A percentile compares a stretch with the other conserved stretches of the same genome.
phyloP scores from a whole-genome alignment of 2,113 vertebrate genomes.

The Dipodomys ordii region DNA sequence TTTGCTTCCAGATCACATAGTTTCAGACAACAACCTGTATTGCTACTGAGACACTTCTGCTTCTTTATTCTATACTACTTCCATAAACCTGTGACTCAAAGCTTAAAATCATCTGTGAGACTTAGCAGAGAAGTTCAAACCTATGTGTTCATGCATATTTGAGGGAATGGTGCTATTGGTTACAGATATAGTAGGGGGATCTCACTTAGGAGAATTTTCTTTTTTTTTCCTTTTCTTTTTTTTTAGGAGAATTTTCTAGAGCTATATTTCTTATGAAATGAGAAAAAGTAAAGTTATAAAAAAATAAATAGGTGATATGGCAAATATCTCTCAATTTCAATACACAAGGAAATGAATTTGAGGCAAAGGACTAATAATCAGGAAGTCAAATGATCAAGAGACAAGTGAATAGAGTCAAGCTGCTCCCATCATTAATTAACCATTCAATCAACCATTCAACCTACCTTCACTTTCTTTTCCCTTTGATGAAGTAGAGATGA shows the following conservation, averaged over 20 bases:
- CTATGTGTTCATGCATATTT: not conserved
- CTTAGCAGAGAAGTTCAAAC: not conserved
- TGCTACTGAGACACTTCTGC: not conserved
- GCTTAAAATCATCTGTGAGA: not conserved
- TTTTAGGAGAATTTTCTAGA: not conserved
- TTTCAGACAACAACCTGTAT: not conserved
- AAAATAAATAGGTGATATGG: constrained; percentile 11
- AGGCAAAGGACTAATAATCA: not conserved
- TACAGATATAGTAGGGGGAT: not conserved
- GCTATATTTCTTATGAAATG: not conserved
- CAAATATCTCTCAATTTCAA: constrained; percentile 4
- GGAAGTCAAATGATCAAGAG: constrained; percentile 16
- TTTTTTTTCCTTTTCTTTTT: not conserved
- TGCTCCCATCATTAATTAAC: no score
- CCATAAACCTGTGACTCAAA: not conserved
- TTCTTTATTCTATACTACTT: not conserved
- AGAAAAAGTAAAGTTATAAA: not conserved
- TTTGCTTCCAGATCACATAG: not conserved
- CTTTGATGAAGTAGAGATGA: not conserved
- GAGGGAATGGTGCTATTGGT: not conserved
- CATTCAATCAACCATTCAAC: not conserved
- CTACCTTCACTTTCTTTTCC: not conserved
- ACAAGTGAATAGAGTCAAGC: not conserved
- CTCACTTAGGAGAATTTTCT: not conserved
- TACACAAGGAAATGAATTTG: not conserved